Evolutionary conservation across 1,140 invertebrate species (phyloP).

Genomic region (Macrotrachela quadricornifera): DNA sequence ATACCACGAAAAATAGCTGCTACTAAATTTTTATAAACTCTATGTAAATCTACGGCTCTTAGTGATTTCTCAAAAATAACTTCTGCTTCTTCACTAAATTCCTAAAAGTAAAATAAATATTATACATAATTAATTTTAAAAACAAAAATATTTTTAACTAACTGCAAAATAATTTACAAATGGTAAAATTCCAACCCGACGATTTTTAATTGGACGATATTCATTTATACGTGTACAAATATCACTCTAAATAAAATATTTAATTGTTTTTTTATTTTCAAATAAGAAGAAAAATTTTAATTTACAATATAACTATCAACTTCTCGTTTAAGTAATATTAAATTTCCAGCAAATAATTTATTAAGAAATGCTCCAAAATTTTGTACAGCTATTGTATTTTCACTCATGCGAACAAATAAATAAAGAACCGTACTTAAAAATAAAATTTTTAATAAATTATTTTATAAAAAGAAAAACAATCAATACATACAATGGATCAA

Average conservation of each 20-base stretch:
- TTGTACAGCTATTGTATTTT: slow-evolving; percentile 69
- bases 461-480: no score
- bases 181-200: slow-evolving; percentile 69
- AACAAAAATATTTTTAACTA: slow-evolving; percentile 1
- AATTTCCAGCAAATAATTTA: slow-evolving; percentile 60
- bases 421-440: slow-evolving; percentile 64
- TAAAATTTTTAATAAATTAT: no score
- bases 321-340: slow-evolving; percentile 76
- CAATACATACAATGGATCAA: no score
- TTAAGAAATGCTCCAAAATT: slow-evolving; percentile 72
- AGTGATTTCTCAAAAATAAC: slow-evolving; percentile 63
- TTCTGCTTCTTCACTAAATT: slow-evolving; percentile 65
- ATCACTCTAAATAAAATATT: slow-evolving; percentile 32
- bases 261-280: background rate
- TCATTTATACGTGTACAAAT: slow-evolving; percentile 59
- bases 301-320: slow-evolving; percentile 19
- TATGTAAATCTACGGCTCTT: slow-evolving; percentile 56
- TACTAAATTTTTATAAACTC: background rate
- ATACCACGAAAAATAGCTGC: no score
- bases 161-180: slow-evolving; percentile 73
- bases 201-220: slow-evolving; percentile 42
- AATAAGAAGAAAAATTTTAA: background rate
- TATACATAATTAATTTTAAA: background rate
- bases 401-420: slow-evolving; percentile 60
- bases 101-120: slow-evolving; percentile 29